Conservation (phyloP, 2,113 vertebrate species). For the Tautogolabrus adspersus region DNA sequence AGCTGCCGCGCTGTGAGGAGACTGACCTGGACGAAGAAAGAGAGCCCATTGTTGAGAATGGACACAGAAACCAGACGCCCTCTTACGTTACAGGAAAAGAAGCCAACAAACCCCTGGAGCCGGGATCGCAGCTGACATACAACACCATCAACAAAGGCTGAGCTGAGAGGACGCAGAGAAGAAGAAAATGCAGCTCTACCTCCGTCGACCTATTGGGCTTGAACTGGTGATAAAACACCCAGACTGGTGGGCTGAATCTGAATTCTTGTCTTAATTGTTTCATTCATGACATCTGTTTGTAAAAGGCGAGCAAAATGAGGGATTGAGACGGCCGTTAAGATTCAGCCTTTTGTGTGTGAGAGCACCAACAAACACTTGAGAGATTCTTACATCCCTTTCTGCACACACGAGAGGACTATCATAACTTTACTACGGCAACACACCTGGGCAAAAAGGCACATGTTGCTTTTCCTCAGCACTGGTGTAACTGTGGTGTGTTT, state of each 20-base stretch:
- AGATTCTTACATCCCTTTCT: background rate
- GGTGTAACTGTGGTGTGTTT: slow-evolving; percentile 15
- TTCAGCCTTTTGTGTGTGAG: slow-evolving; percentile 13
- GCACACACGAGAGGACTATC: background rate
- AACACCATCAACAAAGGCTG: slow-evolving; percentile 83
- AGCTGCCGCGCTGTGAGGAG: slow-evolving; percentile 82
- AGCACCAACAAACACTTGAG: background rate
- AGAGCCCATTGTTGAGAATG: slow-evolving; percentile 71
- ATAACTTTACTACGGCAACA: background rate
- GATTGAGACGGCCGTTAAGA: slow-evolving; percentile 37
- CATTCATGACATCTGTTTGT: background rate
- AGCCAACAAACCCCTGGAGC: slow-evolving; percentile 65
- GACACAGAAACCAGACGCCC: background rate
- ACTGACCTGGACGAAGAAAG: slow-evolving; percentile 72
- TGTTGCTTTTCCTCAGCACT: slow-evolving; percentile 7
- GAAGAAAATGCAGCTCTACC: slow-evolving; percentile 47
- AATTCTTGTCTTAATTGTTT: slow-evolving; percentile 12
- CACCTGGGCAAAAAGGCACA: background rate
- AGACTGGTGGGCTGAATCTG: slow-evolving; percentile 36
- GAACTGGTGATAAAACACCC: background rate
- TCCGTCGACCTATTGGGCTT: background rate
- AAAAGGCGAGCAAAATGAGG: background rate
- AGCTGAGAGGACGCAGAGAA: slow-evolving; percentile 15
- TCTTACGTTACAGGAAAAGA: slow-evolving; percentile 6
- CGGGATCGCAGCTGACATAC: slow-evolving; percentile 77